A percentile compares a stretch with the other conserved stretches of the same genome.
Evolutionary conservation across 2,113 vertebrate species (phyloP).

Genomic region (Oncorhynchus kisutch): DNA sequence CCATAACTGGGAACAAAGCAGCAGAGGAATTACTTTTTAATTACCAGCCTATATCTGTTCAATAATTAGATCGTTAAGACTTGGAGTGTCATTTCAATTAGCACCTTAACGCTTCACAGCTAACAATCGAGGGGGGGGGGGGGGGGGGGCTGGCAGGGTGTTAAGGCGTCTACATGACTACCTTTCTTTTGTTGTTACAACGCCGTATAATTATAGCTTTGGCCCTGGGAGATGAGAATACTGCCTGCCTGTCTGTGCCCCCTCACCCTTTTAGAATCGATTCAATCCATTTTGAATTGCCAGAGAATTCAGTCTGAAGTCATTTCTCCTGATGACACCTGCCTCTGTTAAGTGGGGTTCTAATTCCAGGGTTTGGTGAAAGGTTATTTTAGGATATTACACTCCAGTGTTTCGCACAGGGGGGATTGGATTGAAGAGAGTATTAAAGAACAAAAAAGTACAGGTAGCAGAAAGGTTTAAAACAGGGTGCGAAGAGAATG

Average conservation of each 20-base stretch:
- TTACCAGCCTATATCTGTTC: conserved; percentile 54
- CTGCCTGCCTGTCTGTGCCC: background rate
- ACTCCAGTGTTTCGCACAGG: background rate
- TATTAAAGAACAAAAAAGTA: conserved; percentile 17
- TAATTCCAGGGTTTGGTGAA: conserved; percentile 12
- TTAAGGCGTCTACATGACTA: background rate
- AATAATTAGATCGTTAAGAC: conserved; percentile 57
- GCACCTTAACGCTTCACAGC: conserved; percentile 38
- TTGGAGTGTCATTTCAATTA: conserved; percentile 53
- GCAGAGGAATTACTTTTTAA: conserved; percentile 58
- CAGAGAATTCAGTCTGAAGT: conserved; percentile 5
- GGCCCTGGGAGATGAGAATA: conserved; percentile 1
- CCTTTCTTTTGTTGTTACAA: conserved; percentile 12
- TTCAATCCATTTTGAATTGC: conserved; percentile 28
- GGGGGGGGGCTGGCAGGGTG: background rate
- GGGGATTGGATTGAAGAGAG: background rate
- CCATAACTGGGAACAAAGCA: conserved; percentile 47
- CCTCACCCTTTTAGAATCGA: conserved; percentile 5
- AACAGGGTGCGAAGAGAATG: conserved; percentile 9
- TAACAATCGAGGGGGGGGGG: background rate
- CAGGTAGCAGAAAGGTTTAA: background rate
- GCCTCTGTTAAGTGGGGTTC: conserved; percentile 11
- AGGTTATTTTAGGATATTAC: background rate
- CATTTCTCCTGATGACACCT: conserved; percentile 18
- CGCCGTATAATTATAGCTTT: conserved; percentile 7